These are phyloP conservation scores for Lamellibrachia columna DNA, from an alignment of 2,888 invertebrate species.

Conservation along the genomic window DNA sequence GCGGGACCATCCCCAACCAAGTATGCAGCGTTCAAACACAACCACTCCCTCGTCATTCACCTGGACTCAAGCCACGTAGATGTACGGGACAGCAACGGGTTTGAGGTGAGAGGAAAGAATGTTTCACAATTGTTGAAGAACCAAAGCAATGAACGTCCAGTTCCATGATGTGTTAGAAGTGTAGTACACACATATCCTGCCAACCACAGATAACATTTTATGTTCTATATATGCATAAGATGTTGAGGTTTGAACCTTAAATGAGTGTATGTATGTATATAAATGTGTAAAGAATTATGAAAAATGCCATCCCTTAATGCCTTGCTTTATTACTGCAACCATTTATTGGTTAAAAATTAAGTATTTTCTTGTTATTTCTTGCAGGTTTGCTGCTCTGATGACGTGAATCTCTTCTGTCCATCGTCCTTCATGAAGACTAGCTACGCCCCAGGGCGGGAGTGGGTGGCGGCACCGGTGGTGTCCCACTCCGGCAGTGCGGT, in stretches of 20 bases:
- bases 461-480: constrained; percentile 35
- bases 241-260: too few relatives aligned
- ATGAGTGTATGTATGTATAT: too few relatives aligned
- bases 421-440: constrained; percentile 33
- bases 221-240: too few relatives aligned
- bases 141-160: too few relatives aligned
- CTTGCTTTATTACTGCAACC: not conserved
- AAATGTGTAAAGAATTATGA: too few relatives aligned
- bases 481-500: constrained; percentile 22
- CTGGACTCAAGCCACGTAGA: constrained; percentile 33
- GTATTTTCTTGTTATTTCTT: not conserved
- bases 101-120: constrained; percentile 40
- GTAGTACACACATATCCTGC: too few relatives aligned
- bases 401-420: constrained; percentile 28
- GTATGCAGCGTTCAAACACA: constrained; percentile 18
- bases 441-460: constrained; percentile 38
- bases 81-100: constrained; percentile 39
- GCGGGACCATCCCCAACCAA: constrained; percentile 50
- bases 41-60: constrained; percentile 7
- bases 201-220: too few relatives aligned
- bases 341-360: not conserved
- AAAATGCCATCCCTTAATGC: not conserved
- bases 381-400: constrained; percentile 42
- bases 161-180: too few relatives aligned
- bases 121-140: too few relatives aligned